phyloP scores from a whole-genome alignment of 2,888 invertebrate species.

The Drosophila ezoana region DNA sequence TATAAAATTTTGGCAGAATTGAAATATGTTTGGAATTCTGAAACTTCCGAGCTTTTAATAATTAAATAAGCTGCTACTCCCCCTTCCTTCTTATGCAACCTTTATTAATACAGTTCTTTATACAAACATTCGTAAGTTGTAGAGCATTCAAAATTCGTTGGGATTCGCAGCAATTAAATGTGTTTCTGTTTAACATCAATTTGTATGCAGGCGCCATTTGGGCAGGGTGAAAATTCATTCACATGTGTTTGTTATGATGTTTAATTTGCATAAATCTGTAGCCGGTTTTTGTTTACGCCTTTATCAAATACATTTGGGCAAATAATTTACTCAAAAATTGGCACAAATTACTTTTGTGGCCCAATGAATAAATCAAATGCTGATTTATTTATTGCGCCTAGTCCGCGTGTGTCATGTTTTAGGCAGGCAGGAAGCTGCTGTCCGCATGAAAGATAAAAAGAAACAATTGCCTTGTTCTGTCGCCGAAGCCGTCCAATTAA shows the following conservation, averaged over 20 bases:
- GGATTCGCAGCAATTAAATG: background rate
- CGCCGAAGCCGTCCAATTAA: conserved; percentile 19
- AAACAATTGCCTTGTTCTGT: conserved; percentile 29
- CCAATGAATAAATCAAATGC: conserved; percentile 44
- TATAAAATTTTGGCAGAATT: too few relatives aligned
- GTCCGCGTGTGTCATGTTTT: conserved; percentile 41
- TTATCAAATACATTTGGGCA: conserved; percentile 20
- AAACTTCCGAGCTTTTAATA: too few relatives aligned
- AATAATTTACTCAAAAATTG: conserved; percentile 38
- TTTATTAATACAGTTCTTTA: too few relatives aligned
- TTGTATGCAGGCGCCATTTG: conserved; percentile 53
- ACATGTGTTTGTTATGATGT: conserved; percentile 39
- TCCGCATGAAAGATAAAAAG: conserved; percentile 8
- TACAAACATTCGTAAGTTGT: too few relatives aligned
- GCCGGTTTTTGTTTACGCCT: conserved; percentile 42
- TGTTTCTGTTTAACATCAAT: conserved; percentile 33
- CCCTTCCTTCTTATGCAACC: too few relatives aligned
- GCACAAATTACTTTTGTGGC: conserved; percentile 39
- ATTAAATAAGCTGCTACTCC: too few relatives aligned
- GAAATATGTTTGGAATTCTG: too few relatives aligned
- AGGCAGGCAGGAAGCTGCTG: conserved; percentile 39
- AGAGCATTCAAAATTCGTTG: conserved; percentile 14
- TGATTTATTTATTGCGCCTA: conserved; percentile 37
- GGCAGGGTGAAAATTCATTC: conserved; percentile 51
- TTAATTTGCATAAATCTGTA: conserved; percentile 58